Base-by-base conservation (phyloP, 1,140 invertebrate genomes). In the Gryon sp. region DNA sequence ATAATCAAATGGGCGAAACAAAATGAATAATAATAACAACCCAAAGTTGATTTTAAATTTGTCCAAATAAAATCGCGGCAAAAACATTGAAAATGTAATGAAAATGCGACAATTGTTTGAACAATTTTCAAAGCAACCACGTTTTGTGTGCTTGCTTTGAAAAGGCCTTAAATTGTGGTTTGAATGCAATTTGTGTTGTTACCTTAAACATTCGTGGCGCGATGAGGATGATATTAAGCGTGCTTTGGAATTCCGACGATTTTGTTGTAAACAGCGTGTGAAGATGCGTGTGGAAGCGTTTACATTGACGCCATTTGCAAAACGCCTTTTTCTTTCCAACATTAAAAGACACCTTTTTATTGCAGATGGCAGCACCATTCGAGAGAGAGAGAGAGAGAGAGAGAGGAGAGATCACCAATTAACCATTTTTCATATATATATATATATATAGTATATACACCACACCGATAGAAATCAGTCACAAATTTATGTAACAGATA, bases 301-400 rank as follows among this genome's bases (percentile, higher is more conserved):
- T 73, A 57, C 68, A 73, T 63, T 18, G 68, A 62, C 68, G 68
- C 68, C 68, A 72, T 72, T 62, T 72, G 68, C 30, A 69, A 57
- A 16, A 28, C 40, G 11, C n/a, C 2, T 6, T 9, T 40, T 43
- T 41, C 45, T 59, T 41, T n/a, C n/a, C n/a, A n/a, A n/a, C 53
- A 52, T 59, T 45, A 59, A 68, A 70, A 59, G 26, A 50, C 4
- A 5, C 19, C 19, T 52, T 59, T 41, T 40, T 34, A 18, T 38
- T 6, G 7, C 14, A 50, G 63, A 57, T 68, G 52, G 52, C 41
- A 36, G 40, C 63, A 57, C 32, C 3, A n/a, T 18, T 32, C 28
- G 9, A 8, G 11, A 14, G 26, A 3, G 14, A 45, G 11, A 34
- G n/a, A n/a, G n/a, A n/a, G n/a, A n/a, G n/a, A n/a, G n/a, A n/a